Evolutionary conservation across 2,888 invertebrate species (phyloP).

Genomic region (Cheilosia scutellata): DNA sequence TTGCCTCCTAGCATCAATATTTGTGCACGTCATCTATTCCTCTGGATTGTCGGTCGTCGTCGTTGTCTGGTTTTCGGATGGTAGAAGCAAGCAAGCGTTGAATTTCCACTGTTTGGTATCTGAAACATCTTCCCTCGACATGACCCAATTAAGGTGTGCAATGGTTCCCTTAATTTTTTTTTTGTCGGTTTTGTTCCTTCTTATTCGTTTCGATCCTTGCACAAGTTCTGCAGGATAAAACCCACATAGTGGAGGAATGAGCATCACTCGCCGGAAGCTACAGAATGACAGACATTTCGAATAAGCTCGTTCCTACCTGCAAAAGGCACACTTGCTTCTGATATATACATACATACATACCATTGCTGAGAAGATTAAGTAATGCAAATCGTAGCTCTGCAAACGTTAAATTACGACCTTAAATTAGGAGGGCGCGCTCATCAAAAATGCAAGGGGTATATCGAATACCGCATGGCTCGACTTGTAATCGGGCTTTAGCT

Average conservation of each 20-base stretch:
- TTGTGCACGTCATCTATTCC: slow-evolving; percentile 64
- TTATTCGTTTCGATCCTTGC: slow-evolving; percentile 37
- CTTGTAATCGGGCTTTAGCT: background rate
- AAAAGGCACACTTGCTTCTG: slow-evolving; percentile 1
- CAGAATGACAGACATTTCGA: slow-evolving; percentile 57
- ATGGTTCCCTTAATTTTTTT: slow-evolving; percentile 31
- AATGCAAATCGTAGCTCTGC: slow-evolving; percentile 48
- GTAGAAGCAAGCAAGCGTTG: slow-evolving; percentile 29
- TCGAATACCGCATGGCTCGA: slow-evolving; percentile 18
- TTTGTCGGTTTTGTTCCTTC: slow-evolving; percentile 20
- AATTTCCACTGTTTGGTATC: slow-evolving; percentile 44
- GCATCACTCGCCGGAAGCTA: slow-evolving; percentile 54
- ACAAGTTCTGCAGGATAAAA: slow-evolving; percentile 41
- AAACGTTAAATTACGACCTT: slow-evolving; percentile 47
- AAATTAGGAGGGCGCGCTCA: slow-evolving; percentile 24
- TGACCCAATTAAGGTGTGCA: slow-evolving; percentile 66
- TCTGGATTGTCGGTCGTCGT: slow-evolving; percentile 19
- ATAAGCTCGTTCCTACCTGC: slow-evolving; percentile 42
- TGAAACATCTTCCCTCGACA: slow-evolving; percentile 57
- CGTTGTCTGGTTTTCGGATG: slow-evolving; percentile 4
- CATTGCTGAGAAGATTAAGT: slow-evolving; percentile 46
- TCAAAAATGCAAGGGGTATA: slow-evolving; percentile 50
- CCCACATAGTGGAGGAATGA: slow-evolving; percentile 26
- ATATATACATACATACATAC: background rate
- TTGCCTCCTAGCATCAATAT: slow-evolving; percentile 61